phyloP scores from a whole-genome alignment of 1,140 invertebrate species.

The Amyelois transitella region DNA sequence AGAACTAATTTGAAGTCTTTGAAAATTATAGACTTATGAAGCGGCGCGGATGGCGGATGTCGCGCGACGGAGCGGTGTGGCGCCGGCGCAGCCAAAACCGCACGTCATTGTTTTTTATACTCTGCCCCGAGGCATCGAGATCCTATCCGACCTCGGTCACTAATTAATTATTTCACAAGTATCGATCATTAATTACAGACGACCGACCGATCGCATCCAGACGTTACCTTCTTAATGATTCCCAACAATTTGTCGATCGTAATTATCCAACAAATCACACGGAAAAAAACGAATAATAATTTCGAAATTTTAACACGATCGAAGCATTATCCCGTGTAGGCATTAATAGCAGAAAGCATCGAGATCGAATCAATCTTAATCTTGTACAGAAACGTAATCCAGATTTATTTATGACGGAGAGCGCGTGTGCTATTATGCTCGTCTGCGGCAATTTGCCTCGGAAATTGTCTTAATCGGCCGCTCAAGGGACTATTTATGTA shows the following conservation, averaged over 20 bases:
- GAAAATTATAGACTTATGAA: conserved; percentile 62
- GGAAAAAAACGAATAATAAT: conserved; percentile 62
- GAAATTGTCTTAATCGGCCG: conserved; percentile 74
- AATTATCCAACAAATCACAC: conserved; percentile 66
- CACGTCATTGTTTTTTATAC: conserved; percentile 73
- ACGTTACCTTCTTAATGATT: conserved; percentile 66
- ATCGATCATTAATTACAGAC: conserved; percentile 71
- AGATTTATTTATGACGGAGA: conserved; percentile 72
- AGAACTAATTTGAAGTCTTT: conserved; percentile 69
- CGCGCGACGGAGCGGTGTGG: conserved; percentile 49
- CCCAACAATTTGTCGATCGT: conserved; percentile 65
- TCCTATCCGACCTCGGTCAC: conserved; percentile 46
- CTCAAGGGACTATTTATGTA: conserved; percentile 75
- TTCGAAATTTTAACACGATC: conserved; percentile 66
- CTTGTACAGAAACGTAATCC: conserved; percentile 72
- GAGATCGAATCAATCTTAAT: conserved; percentile 74
- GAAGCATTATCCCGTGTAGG: conserved; percentile 53
- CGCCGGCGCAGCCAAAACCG: conserved; percentile 62
- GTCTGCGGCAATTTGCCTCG: conserved; percentile 73
- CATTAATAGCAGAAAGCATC: conserved; percentile 70
- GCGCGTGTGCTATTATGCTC: conserved; percentile 72
- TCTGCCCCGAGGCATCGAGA: conserved; percentile 46
- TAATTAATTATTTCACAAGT: conserved; percentile 74
- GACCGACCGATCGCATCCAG: conserved; percentile 43
- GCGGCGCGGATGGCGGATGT: conserved; percentile 58